phyloP scores from a whole-genome alignment of 2,797 vertebrate species.

The Melanogrammus aeglefinus region DNA sequence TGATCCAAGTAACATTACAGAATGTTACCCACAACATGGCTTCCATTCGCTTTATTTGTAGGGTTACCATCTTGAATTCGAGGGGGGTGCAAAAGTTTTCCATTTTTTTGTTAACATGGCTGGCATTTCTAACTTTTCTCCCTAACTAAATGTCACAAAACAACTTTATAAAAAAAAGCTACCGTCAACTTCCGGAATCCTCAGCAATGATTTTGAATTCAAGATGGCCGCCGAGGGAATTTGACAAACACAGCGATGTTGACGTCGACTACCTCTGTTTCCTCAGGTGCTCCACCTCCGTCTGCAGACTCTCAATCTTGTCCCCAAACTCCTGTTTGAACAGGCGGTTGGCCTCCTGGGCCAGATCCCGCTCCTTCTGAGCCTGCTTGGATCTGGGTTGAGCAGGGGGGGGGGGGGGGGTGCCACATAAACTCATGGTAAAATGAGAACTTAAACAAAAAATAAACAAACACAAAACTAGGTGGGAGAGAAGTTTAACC shows the following conservation, averaged over 20 bases:
- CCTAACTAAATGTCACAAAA: neutral
- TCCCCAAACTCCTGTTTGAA: slow-evolving; percentile 99
- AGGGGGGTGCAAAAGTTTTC: neutral
- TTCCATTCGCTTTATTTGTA: neutral
- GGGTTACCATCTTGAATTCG: neutral
- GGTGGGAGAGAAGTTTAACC: slow-evolving; percentile 20
- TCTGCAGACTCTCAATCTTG: slow-evolving; percentile 94
- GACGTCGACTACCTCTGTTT: slow-evolving; percentile 78
- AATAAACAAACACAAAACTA: slow-evolving; percentile 45
- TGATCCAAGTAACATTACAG: neutral
- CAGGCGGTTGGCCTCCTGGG: slow-evolving; percentile 88
- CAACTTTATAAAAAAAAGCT: too few relatives aligned
- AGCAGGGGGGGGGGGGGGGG: slow-evolving; percentile 23
- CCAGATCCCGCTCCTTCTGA: slow-evolving; percentile 81
- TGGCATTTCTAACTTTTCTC: too few relatives aligned
- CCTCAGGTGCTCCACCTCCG: slow-evolving; percentile 85
- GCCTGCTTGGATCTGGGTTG: slow-evolving; percentile 92
- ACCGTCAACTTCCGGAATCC: neutral
- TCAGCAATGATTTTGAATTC: neutral
- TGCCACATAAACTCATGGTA: slow-evolving; percentile 89
- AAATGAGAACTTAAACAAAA: slow-evolving; percentile 55
- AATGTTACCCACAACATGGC: neutral
- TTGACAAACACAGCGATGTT: neutral
- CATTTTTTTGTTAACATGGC: neutral
- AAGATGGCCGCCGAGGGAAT: neutral